These are phyloP conservation scores for Cyphomyrus plagiostoma DNA, from an alignment of 2,113 vertebrate species.

Conservation along the genomic window DNA sequence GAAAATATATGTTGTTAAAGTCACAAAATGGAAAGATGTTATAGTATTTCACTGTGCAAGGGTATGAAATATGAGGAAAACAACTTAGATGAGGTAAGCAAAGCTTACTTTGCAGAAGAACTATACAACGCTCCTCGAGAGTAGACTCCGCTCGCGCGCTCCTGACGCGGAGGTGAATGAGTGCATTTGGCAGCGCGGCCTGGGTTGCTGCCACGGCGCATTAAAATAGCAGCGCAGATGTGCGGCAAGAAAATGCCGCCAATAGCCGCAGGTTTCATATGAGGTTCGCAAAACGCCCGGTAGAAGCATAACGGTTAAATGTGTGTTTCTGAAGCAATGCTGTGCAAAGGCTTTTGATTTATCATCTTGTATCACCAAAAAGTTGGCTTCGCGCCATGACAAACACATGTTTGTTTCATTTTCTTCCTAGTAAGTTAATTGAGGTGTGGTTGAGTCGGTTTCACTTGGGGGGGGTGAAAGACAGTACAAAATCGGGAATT, in stretches of 20 bases:
- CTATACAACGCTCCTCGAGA: not conserved
- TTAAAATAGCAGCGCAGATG: slow-evolving; percentile 27
- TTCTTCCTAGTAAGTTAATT: slow-evolving; percentile 1
- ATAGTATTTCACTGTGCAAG: not conserved
- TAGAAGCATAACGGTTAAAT: not conserved
- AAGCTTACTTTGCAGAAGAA: not conserved
- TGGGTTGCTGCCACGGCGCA: slow-evolving; percentile 20
- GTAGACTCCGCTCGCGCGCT: not conserved
- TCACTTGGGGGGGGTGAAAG: not conserved
- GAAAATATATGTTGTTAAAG: not conserved
- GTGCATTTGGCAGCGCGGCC: slow-evolving; percentile 28
- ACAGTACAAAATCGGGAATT: not conserved
- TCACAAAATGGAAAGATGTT: not conserved
- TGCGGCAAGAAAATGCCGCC: not conserved
- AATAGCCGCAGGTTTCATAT: not conserved
- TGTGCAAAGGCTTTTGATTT: not conserved
- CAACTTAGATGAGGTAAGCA: not conserved
- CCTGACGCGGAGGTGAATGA: slow-evolving; percentile 19
- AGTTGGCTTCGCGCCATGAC: not conserved
- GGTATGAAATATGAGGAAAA: not conserved
- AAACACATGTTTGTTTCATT: slow-evolving; percentile 13
- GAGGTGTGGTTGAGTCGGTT: not conserved
- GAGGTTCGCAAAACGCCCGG: not conserved
- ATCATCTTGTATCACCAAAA: not conserved
- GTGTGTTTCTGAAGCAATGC: not conserved